phyloP scores from a whole-genome alignment of 53 echinoderm and acorn worm genomes.

The Zoroaster sp. region DNA sequence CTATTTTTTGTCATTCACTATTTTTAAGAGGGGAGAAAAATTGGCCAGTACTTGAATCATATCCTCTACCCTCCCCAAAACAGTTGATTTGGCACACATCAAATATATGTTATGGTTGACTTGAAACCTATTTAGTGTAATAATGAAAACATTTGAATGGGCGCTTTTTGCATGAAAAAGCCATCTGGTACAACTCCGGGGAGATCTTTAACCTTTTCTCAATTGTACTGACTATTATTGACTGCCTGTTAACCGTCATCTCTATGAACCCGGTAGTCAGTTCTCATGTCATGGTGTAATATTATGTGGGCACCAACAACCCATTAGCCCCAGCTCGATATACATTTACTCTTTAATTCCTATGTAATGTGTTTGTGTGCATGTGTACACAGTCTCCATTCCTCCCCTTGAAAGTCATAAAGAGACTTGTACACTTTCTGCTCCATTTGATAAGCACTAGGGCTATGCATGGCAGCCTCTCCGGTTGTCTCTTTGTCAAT shows the following conservation, averaged over 20 bases:
- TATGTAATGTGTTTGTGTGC: background rate
- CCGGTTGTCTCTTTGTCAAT: constrained; percentile 40
- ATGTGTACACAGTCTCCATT: background rate
- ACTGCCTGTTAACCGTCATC: background rate
- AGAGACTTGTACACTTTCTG: constrained; percentile 34
- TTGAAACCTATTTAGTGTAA: background rate
- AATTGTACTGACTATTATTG: background rate
- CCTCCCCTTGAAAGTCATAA: background rate
- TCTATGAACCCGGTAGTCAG: background rate
- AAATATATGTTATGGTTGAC: background rate
- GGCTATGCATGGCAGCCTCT: constrained; percentile 40
- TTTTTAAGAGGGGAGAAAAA: background rate
- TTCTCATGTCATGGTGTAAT: background rate
- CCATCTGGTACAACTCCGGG: background rate
- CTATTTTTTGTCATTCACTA: background rate
- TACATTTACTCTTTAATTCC: background rate
- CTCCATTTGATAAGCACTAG: constrained; percentile 51
- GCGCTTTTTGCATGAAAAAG: background rate
- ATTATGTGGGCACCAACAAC: background rate
- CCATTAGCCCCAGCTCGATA: background rate
- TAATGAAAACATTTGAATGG: background rate
- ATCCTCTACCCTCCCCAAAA: background rate
- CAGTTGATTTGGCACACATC: background rate
- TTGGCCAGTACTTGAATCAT: background rate
- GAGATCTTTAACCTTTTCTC: background rate